Percentiles rank a stretch among this genome's conserved stretches.
These are phyloP conservation scores for Tapera naevia DNA, from an alignment of 2,797 vertebrate species.

Conservation along the genomic window DNA sequence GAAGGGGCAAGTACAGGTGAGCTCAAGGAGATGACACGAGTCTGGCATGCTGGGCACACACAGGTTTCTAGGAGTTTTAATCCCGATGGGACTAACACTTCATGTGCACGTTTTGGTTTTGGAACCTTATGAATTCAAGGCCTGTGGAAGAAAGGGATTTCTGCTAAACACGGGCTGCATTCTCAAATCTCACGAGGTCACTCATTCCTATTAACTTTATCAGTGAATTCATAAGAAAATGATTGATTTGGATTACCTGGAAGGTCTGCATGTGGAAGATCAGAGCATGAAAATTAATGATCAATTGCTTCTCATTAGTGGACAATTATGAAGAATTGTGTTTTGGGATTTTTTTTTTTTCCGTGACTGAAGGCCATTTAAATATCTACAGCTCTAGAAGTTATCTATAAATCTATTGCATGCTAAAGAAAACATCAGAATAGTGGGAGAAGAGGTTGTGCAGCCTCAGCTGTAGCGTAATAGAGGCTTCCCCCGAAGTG, in stretches of 20 bases:
- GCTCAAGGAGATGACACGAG: not conserved
- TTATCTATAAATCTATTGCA: not conserved
- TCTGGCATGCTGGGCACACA: not conserved
- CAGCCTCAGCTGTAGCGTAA: rapidly evolving
- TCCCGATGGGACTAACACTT: not conserved
- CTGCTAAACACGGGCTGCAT: not conserved
- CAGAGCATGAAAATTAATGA: not conserved
- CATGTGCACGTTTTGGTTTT: not conserved
- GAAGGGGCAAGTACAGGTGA: not conserved
- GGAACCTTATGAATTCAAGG: rapidly evolving
- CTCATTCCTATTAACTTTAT: not conserved
- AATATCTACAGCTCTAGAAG: not conserved
- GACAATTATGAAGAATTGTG: not conserved
- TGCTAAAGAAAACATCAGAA: not conserved
- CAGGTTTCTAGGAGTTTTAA: not conserved
- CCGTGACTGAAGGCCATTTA: not conserved
- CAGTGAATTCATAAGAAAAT: not conserved
- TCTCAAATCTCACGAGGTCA: not conserved
- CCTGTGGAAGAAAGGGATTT: not conserved
- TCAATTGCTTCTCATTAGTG: constrained; percentile 8
- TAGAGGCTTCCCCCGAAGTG: too few species aligned
- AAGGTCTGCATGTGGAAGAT: not conserved
- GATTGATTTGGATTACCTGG: not conserved
- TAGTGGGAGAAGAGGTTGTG: not conserved
- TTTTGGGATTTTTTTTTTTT: not conserved